Percentiles rank a stretch among this genome's conserved stretches.
These are phyloP conservation scores for Nyctibius grandis DNA, from an alignment of 2,797 vertebrate genomes.

Conservation along the genomic window DNA sequence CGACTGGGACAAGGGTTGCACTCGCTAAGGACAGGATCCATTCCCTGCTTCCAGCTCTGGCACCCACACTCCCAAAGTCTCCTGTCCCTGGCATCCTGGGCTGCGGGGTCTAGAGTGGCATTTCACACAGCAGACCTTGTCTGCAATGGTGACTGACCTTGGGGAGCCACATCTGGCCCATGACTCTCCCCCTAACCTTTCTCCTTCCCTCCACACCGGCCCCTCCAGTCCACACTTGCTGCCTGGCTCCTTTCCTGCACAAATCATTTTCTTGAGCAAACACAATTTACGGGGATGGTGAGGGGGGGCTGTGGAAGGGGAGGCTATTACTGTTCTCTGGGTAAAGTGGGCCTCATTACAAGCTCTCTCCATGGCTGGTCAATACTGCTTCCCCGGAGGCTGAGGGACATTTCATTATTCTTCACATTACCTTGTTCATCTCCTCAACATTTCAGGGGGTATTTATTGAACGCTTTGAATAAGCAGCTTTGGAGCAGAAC, in stretches of 20 bases:
- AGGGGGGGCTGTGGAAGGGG: background rate
- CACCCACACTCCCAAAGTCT: background rate
- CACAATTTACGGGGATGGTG: background rate
- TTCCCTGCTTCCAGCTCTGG: background rate
- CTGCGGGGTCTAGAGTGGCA: background rate
- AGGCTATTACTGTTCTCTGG: conserved; percentile 33
- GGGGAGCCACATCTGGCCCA: background rate
- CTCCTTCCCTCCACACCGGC: background rate
- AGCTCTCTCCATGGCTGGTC: conserved; percentile 39
- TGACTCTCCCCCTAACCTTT: background rate
- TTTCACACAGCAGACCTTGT: background rate
- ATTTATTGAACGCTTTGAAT: conserved; percentile 20
- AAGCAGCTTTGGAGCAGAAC: background rate
- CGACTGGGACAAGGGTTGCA: accelerated
- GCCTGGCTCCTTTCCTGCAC: conserved; percentile 7
- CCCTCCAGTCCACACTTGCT: background rate
- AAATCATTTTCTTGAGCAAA: conserved; percentile 54
- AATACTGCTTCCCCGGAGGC: conserved; percentile 32
- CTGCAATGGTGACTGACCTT: background rate
- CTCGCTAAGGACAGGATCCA: background rate
- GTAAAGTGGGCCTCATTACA: conserved; percentile 45
- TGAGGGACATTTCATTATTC: conserved; percentile 50
- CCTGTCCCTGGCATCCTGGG: background rate
- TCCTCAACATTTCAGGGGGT: background rate
- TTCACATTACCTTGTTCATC: conserved; percentile 24